Percentiles rank a stretch among this genome's conserved stretches.
Conservation (phyloP, 2,797 vertebrate genomes). For the Percopsis omiscomaycus region DNA sequence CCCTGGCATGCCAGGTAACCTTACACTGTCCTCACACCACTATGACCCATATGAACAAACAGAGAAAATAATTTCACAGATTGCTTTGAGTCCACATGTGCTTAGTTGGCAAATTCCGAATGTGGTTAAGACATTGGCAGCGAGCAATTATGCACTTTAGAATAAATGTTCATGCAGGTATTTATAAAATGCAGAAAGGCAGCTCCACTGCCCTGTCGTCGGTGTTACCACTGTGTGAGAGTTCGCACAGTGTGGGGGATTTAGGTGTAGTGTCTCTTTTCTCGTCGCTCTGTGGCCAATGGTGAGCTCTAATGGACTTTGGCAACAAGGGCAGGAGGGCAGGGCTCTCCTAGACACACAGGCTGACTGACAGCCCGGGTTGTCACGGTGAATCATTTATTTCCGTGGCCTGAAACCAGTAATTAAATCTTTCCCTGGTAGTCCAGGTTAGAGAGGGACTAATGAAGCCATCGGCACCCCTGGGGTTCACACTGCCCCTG, state of each 20-base stretch:
- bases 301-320: background rate
- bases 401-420: constrained; percentile 6
- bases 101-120: constrained; percentile 8
- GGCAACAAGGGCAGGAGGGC: constrained; percentile 14
- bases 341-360: constrained; percentile 21
- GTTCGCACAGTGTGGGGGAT: constrained; percentile 21
- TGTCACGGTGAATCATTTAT: constrained; percentile 19
- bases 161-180: background rate
- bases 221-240: background rate
- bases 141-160: background rate
- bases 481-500: constrained; percentile 8
- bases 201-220: background rate
- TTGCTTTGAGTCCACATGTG: constrained; percentile 9
- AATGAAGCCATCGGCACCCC: constrained; percentile 26
- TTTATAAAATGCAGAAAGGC: too few species aligned
- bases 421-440: constrained; percentile 30
- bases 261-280: background rate
- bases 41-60: constrained; percentile 6
- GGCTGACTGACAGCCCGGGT: constrained; percentile 19
- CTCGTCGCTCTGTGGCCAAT: background rate
- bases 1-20: constrained; percentile 5
- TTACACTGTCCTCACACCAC: background rate
- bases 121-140: background rate
- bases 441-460: constrained; percentile 1
- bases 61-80: constrained; percentile 17